Conservation (phyloP, 2,113 vertebrate genomes). For the Gallinago media region DNA sequence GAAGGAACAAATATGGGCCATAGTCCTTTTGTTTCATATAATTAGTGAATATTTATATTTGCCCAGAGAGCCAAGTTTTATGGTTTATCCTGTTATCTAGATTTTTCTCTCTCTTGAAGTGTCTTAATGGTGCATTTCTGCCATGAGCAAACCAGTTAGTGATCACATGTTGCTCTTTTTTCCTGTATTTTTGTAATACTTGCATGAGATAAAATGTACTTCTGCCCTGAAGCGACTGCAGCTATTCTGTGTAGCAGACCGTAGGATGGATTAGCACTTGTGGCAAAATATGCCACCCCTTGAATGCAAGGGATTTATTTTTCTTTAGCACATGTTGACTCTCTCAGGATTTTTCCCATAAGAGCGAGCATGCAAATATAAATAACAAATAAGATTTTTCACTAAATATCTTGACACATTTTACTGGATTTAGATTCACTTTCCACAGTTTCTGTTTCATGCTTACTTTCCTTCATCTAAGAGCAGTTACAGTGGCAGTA, state of each 20-base stretch:
- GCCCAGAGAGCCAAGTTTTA: neutral
- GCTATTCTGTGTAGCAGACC: neutral
- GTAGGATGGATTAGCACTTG: neutral
- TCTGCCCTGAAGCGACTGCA: neutral
- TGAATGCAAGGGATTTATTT: neutral
- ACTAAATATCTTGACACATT: constrained; percentile 37
- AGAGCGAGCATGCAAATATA: neutral
- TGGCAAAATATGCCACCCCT: neutral
- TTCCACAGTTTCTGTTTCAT: constrained; percentile 31
- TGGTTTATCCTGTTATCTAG: neutral
- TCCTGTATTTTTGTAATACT: neutral
- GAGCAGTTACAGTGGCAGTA: constrained; percentile 4
- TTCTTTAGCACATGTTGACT: neutral
- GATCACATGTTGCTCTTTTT: neutral
- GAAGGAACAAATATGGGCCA: neutral
- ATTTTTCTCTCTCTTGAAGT: neutral
- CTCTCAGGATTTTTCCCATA: neutral
- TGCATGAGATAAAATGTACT: neutral
- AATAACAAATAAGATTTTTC: constrained; percentile 58
- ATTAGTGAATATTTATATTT: neutral
- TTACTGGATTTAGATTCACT: constrained; percentile 37
- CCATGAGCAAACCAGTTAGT: neutral
- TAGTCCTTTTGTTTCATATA: neutral
- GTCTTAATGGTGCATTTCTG: neutral
- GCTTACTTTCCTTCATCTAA: constrained; percentile 52